These are phyloP conservation scores for Ormyrus rosae DNA, from an alignment of 2,888 invertebrate genomes.

Conservation along the genomic window DNA sequence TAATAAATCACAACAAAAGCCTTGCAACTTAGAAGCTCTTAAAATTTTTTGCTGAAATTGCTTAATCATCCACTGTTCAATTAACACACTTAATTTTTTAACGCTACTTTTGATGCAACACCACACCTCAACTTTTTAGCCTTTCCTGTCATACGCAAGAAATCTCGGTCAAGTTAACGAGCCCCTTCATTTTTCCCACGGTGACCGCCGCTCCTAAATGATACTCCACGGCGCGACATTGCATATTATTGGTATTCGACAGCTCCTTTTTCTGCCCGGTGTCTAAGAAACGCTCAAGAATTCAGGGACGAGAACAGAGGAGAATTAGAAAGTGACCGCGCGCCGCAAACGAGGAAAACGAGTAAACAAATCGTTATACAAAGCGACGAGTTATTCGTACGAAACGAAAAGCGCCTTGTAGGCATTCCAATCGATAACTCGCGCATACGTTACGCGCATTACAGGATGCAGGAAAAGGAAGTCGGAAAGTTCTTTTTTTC, in stretches of 20 bases:
- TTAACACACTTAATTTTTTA: no score
- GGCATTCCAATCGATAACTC: conserved; percentile 27
- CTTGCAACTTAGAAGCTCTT: no score
- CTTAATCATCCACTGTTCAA: no score
- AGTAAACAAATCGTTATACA: no score
- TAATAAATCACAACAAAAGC: no score
- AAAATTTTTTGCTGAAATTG: no score
- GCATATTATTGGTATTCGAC: neutral
- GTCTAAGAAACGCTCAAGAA: neutral
- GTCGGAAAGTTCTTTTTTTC: conserved; percentile 37
- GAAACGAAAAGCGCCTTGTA: conserved; percentile 4
- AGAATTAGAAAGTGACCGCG: conserved; percentile 16
- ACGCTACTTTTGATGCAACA: neutral
- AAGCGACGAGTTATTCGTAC: neutral
- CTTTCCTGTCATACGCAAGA: neutral
- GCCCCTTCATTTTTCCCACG: neutral
- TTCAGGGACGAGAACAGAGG: conserved; percentile 4
- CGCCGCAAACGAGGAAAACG: no score
- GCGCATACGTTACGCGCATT: neutral
- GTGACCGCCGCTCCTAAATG: neutral
- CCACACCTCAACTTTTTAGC: neutral
- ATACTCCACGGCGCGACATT: neutral
- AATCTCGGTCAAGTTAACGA: neutral
- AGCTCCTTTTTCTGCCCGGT: neutral
- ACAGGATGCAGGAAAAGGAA: neutral